Percentiles rank a stretch among this genome's conserved stretches.
phyloP scores from a whole-genome alignment of 2,797 vertebrate genomes.

The Melanotaenia parkinsoni region DNA sequence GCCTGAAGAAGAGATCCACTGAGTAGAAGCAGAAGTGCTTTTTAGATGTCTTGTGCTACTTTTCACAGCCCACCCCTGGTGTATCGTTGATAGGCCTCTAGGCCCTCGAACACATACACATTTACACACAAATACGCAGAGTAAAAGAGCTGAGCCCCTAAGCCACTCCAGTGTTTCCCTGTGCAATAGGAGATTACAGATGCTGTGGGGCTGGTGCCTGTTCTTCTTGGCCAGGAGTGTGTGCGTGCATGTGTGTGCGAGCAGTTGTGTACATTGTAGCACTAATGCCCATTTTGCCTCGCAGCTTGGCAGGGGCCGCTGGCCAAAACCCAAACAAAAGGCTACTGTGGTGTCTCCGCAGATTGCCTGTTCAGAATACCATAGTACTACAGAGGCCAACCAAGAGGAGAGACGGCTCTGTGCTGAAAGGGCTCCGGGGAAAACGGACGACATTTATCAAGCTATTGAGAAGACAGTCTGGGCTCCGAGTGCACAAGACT shows the following conservation, averaged over 20 bases:
- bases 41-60: constrained; percentile 50
- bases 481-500: constrained; percentile 42
- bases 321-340: constrained; percentile 77
- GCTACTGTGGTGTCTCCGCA: constrained; percentile 73
- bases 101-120: constrained; percentile 24
- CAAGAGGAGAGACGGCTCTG: constrained; percentile 57
- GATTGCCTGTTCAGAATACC: constrained; percentile 77
- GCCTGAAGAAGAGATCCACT: constrained; percentile 49
- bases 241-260: constrained; percentile 16
- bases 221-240: constrained; percentile 63
- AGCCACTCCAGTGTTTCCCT: constrained; percentile 81
- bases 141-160: constrained; percentile 74
- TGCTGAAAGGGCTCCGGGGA: constrained; percentile 61
- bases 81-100: constrained; percentile 47
- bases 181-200: constrained; percentile 85
- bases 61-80: constrained; percentile 42
- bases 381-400: constrained; percentile 61
- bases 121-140: constrained; percentile 6
- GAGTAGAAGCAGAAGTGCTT: constrained; percentile 45
- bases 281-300: constrained; percentile 67
- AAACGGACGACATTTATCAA: constrained; percentile 67
- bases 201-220: constrained; percentile 77
- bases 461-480: constrained; percentile 54
- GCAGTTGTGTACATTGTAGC: constrained; percentile 58
- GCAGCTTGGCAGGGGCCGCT: constrained; percentile 68